Evolutionary conservation across 2,797 vertebrate genomes (phyloP), one percentile per base, ranked within the genome.

Genomic region (Sebastes cheni): DNA sequence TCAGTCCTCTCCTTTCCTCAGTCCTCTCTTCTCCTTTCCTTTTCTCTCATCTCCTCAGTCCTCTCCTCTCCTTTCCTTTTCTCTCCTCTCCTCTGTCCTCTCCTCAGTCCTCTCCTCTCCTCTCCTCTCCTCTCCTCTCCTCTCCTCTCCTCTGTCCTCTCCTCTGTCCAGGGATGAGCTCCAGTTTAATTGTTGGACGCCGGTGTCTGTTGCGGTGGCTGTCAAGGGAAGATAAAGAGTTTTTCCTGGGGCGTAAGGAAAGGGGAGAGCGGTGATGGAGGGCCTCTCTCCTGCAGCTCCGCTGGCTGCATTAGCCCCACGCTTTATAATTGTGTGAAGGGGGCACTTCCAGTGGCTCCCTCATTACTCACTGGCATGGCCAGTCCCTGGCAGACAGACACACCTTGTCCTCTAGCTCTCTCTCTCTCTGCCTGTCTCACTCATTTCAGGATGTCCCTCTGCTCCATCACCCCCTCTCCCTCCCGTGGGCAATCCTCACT

Each of bases 301-400:
- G 65, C 89, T 91, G 93, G 91, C 92, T 92, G 93, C 94, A 95
- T 95, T 94, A 96, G 93, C 93, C 93, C 82, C 81, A 74, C 76
- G 77, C 94, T 95, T 95, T 95, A 94, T 95, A 96, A 96, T 95
- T 95, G 95, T 94, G 93, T 93, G 95, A 95, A 90, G 89, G 93
- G 95, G 93, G 91, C 93, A 94, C 93, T 93, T 93, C 91, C 91
- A 94, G 76, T 90, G 92, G 89, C 93, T 90, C 88, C 85, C 92
- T 93, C 95, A 96, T 96, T 95, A 95, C 93, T 96, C 94, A 96
- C 81, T 76, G 84, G 89, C 91, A 86, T 78, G 83, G 90, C 82
- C 90, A 79, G 83, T 85, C 89, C 84, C 89, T 90, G 89, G 90
- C 92, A 92, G 91, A 66, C 81, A 94, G 91, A 91, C 90, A 91